Percentiles rank a stretch among this genome's conserved stretches.
These are phyloP conservation scores for Luehdorfia chinensis DNA, from an alignment of 1,140 invertebrate species.

Conservation along the genomic window DNA sequence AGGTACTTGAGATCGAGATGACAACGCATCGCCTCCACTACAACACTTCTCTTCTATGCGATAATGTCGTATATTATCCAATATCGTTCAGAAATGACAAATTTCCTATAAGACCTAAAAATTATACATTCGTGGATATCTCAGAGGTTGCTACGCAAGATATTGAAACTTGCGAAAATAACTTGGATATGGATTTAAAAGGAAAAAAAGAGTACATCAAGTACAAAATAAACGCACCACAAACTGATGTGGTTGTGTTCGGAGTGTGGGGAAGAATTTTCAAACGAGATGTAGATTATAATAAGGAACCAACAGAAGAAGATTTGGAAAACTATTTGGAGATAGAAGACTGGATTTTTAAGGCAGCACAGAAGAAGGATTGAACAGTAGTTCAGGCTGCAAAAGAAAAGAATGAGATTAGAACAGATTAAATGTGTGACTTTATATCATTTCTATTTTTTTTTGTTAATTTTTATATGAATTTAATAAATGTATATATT, in stretches of 20 bases:
- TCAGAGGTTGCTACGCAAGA: conserved; percentile 15
- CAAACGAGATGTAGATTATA: conserved; percentile 35
- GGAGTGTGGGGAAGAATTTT: conserved; percentile 51
- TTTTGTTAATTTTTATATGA: too few relatives aligned
- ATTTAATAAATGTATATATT: too few relatives aligned
- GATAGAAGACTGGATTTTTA: conserved; percentile 46
- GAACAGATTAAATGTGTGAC: too few relatives aligned
- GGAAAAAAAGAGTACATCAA: conserved; percentile 17
- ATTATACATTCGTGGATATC: conserved; percentile 36
- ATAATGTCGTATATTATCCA: conserved; percentile 49
- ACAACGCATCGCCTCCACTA: conserved; percentile 38
- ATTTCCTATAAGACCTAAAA: conserved; percentile 43
- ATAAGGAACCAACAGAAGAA: conserved; percentile 25
- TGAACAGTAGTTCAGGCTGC: not conserved
- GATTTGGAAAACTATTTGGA: conserved; percentile 35
- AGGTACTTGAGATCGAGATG: conserved; percentile 57
- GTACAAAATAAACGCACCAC: conserved; percentile 34
- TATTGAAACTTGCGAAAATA: conserved; percentile 15
- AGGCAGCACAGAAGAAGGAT: conserved; percentile 11
- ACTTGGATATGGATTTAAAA: conserved; percentile 9
- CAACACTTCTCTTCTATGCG: conserved; percentile 46
- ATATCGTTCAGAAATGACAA: conserved; percentile 43
- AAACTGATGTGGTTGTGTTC: conserved; percentile 42
- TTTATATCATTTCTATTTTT: too few relatives aligned
- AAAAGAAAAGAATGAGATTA: conserved; percentile 13